Percentiles rank a stretch among this genome's conserved stretches.
Evolutionary conservation across 2,888 invertebrate genomes (phyloP).

Genomic region (Chromoteleia sp.): DNA sequence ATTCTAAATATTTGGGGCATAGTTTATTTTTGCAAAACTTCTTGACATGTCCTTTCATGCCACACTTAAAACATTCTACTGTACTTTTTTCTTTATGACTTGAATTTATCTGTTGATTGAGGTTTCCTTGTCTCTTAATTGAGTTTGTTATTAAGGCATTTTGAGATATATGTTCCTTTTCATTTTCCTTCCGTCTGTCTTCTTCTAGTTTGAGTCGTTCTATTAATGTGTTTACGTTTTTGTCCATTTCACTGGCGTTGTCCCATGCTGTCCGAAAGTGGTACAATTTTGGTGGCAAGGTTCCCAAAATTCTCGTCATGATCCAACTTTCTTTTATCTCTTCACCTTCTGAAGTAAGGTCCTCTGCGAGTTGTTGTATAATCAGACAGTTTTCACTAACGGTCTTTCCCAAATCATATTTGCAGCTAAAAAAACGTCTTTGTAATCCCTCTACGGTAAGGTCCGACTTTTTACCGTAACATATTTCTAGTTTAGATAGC

Average conservation of each 20-base stretch:
- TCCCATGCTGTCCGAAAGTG: constrained; percentile 1
- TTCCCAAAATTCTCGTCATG: constrained; percentile 1
- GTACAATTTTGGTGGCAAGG: background rate
- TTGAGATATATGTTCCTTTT: no score
- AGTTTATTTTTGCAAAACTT: constrained; percentile 70
- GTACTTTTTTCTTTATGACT: no score
- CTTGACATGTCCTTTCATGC: constrained; percentile 71
- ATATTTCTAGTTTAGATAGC: background rate
- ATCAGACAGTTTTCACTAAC: constrained; percentile 71
- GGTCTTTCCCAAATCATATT: constrained; percentile 63
- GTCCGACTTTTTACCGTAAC: constrained; percentile 12
- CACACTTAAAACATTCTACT: constrained; percentile 55
- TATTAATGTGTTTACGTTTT: background rate
- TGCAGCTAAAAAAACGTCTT: constrained; percentile 71
- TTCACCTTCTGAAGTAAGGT: constrained; percentile 68
- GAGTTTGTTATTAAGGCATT: no score
- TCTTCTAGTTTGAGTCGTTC: constrained; percentile 60
- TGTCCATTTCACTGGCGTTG: background rate
- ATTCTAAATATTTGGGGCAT: constrained; percentile 69
- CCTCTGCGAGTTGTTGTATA: constrained; percentile 58
- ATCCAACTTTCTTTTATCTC: constrained; percentile 42
- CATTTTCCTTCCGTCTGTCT: constrained; percentile 58
- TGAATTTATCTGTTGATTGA: no score
- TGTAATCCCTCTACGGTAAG: constrained; percentile 67
- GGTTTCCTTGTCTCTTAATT: no score